A percentile compares a stretch with the other conserved stretches of the same genome.
Evolutionary conservation across 2,797 vertebrate genomes (phyloP).

Genomic region (Aselliscus stoliczkanus): DNA sequence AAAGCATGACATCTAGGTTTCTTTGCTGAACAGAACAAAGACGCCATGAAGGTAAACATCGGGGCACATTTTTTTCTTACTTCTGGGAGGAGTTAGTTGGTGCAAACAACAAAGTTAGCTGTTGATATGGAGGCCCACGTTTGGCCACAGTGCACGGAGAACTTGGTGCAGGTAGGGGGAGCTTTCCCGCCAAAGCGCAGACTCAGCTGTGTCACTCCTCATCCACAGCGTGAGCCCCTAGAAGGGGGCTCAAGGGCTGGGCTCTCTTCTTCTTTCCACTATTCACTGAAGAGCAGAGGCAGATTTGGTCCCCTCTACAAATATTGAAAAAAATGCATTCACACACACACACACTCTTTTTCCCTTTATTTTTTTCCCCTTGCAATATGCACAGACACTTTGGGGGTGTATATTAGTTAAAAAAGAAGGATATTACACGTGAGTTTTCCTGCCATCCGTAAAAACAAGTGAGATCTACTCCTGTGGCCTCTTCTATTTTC

Average conservation of each 20-base stretch:
- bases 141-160: neutral
- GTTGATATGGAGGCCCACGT: neutral
- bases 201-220: too few species aligned
- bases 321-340: neutral
- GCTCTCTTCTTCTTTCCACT: neutral
- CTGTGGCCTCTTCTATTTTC: neutral
- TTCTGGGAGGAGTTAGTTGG: neutral
- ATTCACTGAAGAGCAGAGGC: neutral
- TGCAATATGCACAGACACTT: neutral
- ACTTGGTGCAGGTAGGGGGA: neutral
- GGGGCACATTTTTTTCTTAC: neutral
- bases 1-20: neutral
- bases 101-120: neutral
- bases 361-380: neutral
- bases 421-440: neutral
- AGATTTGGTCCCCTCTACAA: neutral
- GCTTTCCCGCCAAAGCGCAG: neutral
- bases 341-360: neutral
- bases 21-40: neutral
- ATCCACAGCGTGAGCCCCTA: rapidly evolving
- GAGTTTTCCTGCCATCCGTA: neutral
- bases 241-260: neutral
- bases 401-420: neutral
- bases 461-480: neutral
- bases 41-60: neutral